Conservation (phyloP, 2,113 vertebrate genomes). For the Chamaetylas fuelleborni region DNA sequence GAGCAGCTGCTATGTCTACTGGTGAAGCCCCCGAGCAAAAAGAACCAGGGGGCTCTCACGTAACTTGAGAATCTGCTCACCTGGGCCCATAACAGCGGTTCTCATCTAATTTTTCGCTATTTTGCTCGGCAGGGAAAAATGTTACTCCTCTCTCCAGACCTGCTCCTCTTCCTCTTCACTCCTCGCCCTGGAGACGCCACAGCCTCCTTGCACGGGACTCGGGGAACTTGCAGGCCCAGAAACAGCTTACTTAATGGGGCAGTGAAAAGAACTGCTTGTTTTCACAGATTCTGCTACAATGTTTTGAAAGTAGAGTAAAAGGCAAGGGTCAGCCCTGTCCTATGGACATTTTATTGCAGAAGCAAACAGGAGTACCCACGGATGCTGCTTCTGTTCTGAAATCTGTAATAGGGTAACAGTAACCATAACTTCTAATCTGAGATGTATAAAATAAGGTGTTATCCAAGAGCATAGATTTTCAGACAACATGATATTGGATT, state of each 20-base stretch:
- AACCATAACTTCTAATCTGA: background rate
- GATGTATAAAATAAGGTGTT: background rate
- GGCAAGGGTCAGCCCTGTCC: background rate
- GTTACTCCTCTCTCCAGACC: background rate
- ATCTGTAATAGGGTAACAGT: background rate
- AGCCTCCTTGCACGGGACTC: background rate
- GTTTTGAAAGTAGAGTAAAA: background rate
- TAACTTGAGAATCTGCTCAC: background rate
- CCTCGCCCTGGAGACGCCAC: fast-evolving
- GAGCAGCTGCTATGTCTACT: background rate
- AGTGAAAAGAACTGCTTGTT: background rate
- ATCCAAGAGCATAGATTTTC: background rate
- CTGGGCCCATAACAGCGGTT: background rate
- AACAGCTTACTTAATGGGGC: background rate
- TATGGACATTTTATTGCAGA: background rate
- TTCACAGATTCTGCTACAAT: background rate
- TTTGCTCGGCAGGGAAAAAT: background rate
- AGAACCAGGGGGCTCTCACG: fast-evolving
- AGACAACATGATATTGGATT: background rate
- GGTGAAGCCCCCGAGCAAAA: background rate
- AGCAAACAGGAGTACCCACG: background rate
- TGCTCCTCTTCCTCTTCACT: background rate
- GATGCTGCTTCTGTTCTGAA: background rate
- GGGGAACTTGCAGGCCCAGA: background rate
- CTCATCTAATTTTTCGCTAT: background rate